A percentile compares a stretch with the other conserved stretches of the same genome.
These are phyloP conservation scores for Samia ricini DNA, from an alignment of 1,140 invertebrate species.

Conservation along the genomic window DNA sequence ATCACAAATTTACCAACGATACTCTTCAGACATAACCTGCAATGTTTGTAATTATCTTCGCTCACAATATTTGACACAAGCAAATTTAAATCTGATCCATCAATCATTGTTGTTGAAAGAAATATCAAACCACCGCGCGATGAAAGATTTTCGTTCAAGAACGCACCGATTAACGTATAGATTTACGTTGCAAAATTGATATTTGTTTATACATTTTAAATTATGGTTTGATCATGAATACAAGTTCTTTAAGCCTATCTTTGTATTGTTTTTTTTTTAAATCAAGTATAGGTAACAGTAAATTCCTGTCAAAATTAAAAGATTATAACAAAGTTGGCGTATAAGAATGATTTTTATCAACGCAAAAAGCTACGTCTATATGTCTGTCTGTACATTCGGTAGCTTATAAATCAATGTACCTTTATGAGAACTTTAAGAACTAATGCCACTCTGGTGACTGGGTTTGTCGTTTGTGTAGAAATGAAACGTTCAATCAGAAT, in stretches of 20 bases:
- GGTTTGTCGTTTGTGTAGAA: too few relatives aligned
- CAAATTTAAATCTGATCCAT: constrained; percentile 37
- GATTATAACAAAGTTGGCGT: too few relatives aligned
- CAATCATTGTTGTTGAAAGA: constrained; percentile 25
- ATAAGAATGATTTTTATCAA: too few relatives aligned
- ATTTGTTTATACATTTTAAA: background rate
- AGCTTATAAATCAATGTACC: too few relatives aligned
- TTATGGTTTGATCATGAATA: background rate
- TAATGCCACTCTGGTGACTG: too few relatives aligned
- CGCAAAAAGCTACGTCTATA: too few relatives aligned
- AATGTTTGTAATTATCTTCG: constrained; percentile 51
- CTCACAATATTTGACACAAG: constrained; percentile 55
- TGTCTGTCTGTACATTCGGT: too few relatives aligned
- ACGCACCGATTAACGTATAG: constrained; percentile 7
- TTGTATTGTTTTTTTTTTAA: too few relatives aligned
- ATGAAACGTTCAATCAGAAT: too few relatives aligned
- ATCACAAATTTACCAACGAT: constrained; percentile 50
- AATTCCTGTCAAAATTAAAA: too few relatives aligned
- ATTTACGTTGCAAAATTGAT: background rate
- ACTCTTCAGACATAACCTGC: constrained; percentile 60
- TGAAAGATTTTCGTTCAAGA: constrained; percentile 59
- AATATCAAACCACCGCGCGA: constrained; percentile 37
- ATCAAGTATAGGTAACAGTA: too few relatives aligned
- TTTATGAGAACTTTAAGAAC: too few relatives aligned
- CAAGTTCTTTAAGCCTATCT: background rate